A percentile compares a stretch with the other conserved stretches of the same genome.
Conservation (phyloP, 1,140 invertebrate species). For the Orussus abietinus region DNA sequence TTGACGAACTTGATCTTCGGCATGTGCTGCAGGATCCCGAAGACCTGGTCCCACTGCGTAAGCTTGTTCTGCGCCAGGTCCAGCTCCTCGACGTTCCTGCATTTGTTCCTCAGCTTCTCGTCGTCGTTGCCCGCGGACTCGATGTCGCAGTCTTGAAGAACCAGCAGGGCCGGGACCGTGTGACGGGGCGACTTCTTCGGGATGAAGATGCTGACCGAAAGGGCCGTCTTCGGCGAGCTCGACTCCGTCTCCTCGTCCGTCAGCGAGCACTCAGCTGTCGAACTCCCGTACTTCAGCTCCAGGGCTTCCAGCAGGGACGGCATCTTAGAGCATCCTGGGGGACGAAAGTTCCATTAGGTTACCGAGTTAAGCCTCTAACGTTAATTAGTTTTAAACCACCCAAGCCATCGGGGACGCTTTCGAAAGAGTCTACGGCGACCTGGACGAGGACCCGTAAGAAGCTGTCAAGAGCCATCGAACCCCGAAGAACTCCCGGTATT, state of each 20-base stretch:
- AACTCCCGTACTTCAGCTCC: slow-evolving; percentile 73
- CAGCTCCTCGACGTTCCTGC: slow-evolving; percentile 80
- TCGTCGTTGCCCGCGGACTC: slow-evolving; percentile 78
- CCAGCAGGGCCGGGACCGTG: slow-evolving; percentile 76
- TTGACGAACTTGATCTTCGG: slow-evolving; percentile 86
- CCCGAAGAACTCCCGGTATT: too few relatives aligned
- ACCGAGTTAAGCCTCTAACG: too few relatives aligned
- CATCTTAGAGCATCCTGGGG: slow-evolving; percentile 59
- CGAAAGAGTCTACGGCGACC: too few relatives aligned
- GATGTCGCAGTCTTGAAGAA: slow-evolving; percentile 86
- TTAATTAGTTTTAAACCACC: too few relatives aligned
- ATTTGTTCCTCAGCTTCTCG: slow-evolving; percentile 71
- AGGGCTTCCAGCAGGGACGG: slow-evolving; percentile 80
- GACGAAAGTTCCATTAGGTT: too few relatives aligned
- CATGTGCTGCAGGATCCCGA: slow-evolving; percentile 80
- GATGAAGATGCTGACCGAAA: slow-evolving; percentile 74
- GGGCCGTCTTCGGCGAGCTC: slow-evolving; percentile 57
- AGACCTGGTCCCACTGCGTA: slow-evolving; percentile 80
- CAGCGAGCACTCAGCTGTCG: slow-evolving; percentile 53
- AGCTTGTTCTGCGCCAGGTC: slow-evolving; percentile 88
- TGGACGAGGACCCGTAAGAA: too few relatives aligned
- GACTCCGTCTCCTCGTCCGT: slow-evolving; percentile 52
- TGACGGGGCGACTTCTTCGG: slow-evolving; percentile 73
- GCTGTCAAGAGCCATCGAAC: too few relatives aligned
- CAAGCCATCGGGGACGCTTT: too few relatives aligned